These are phyloP conservation scores for Cydia strobilella DNA, from an alignment of 1,140 invertebrate genomes.

Conservation along the genomic window DNA sequence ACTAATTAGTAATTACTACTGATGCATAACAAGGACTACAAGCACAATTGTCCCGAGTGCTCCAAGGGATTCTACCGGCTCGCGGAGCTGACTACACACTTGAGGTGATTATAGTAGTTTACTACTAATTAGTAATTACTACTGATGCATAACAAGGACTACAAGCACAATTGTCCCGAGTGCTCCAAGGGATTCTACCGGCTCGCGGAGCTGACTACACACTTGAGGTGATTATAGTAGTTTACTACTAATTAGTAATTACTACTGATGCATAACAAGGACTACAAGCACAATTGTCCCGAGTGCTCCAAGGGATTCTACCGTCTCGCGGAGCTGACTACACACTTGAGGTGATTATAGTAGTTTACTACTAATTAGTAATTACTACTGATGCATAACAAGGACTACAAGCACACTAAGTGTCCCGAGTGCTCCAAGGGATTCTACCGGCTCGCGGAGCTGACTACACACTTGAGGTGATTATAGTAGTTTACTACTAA, in stretches of 20 bases:
- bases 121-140: too few species aligned
- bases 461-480: too few species aligned
- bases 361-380: too few species aligned
- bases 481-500: too few species aligned
- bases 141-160: not conserved
- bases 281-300: conserved; percentile 75
- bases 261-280: too few species aligned
- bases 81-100: conserved; percentile 76
- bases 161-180: conserved; percentile 78
- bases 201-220: conserved; percentile 69
- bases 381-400: too few species aligned
- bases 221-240: conserved; percentile 69
- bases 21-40: conserved; percentile 82
- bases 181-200: conserved; percentile 76
- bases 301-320: conserved; percentile 79
- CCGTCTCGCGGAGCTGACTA: conserved; percentile 66
- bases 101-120: conserved; percentile 67
- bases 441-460: too few species aligned
- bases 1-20: too few species aligned
- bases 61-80: conserved; percentile 84
- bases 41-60: conserved; percentile 82
- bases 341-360: conserved; percentile 69
- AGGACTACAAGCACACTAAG: too few species aligned
- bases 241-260: too few species aligned
- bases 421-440: too few species aligned